These are phyloP conservation scores for Callitettix versicolor DNA, from an alignment of 1,140 invertebrate species.

Conservation along the genomic window DNA sequence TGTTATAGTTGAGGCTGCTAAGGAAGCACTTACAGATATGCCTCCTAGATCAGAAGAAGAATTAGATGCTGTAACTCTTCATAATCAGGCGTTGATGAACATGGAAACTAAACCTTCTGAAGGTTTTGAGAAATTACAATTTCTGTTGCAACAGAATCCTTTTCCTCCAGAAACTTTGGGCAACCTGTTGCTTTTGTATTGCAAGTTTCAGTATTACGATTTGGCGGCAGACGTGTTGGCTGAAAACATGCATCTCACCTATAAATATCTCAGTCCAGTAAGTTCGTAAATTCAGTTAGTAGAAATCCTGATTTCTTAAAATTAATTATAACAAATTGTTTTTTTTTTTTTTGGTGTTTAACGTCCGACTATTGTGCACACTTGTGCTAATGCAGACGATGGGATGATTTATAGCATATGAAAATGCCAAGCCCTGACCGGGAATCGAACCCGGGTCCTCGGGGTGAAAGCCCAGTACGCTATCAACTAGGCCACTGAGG, in stretches of 20 bases:
- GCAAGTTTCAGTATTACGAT: slow-evolving; percentile 96
- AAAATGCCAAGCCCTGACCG: no score
- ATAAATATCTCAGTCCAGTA: slow-evolving; percentile 88
- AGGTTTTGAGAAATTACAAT: slow-evolving; percentile 95
- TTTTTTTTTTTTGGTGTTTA: no score
- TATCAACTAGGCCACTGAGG: no score
- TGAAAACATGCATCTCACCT: slow-evolving; percentile 94
- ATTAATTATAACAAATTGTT: no score
- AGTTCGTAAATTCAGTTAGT: slow-evolving; percentile 24
- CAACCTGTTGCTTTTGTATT: slow-evolving; percentile 90
- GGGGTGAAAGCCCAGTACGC: no score
- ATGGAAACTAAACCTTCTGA: slow-evolving; percentile 82
- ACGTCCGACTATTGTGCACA: no score
- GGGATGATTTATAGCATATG: no score
- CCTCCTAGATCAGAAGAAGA: slow-evolving; percentile 94
- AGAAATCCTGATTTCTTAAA: no score
- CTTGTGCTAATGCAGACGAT: no score
- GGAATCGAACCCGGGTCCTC: no score
- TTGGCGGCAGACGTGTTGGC: slow-evolving; percentile 95
- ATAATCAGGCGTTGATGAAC: slow-evolving; percentile 95
- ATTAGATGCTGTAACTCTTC: slow-evolving; percentile 93
- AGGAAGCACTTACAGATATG: slow-evolving; percentile 94
- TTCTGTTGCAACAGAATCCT: slow-evolving; percentile 88
- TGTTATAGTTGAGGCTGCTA: slow-evolving; percentile 65
- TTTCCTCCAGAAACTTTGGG: slow-evolving; percentile 97